Conservation (phyloP, 1,140 invertebrate genomes). For the Diorhabda elongata region DNA sequence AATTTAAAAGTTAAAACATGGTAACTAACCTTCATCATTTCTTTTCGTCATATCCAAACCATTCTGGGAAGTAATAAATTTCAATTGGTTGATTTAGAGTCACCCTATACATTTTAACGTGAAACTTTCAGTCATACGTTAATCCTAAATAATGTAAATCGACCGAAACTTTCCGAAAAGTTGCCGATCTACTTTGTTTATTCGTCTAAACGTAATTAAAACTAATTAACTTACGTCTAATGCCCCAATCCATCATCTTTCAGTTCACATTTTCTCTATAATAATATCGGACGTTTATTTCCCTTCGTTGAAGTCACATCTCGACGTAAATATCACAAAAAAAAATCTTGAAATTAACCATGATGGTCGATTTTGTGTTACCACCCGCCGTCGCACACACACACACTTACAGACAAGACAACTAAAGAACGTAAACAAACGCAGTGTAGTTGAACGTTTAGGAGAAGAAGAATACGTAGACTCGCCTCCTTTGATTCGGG, state of each 20-base stretch:
- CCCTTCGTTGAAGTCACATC: too few relatives aligned
- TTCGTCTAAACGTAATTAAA: not conserved
- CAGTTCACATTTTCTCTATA: conserved; percentile 8
- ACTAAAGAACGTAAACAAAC: conserved; percentile 12
- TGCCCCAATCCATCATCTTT: conserved; percentile 73
- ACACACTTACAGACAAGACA: conserved; percentile 6
- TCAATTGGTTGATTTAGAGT: too few relatives aligned
- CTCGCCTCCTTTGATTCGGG: not conserved
- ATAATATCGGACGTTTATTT: not conserved
- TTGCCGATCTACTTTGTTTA: too few relatives aligned
- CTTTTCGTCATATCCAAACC: too few relatives aligned
- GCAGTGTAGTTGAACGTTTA: not conserved
- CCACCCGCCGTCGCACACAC: not conserved
- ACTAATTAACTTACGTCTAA: conserved; percentile 63
- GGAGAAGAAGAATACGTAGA: not conserved
- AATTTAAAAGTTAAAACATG: too few relatives aligned
- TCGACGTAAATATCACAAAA: not conserved
- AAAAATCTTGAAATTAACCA: not conserved
- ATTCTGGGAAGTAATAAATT: too few relatives aligned
- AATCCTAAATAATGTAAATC: too few relatives aligned
- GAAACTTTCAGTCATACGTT: too few relatives aligned
- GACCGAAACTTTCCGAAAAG: too few relatives aligned
- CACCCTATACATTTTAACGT: too few relatives aligned
- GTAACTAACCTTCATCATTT: too few relatives aligned
- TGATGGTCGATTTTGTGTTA: not conserved